Evolutionary conservation across 2,113 vertebrate species (phyloP), one percentile per base, ranked within the genome.

Genomic region (Natator depressus): DNA sequence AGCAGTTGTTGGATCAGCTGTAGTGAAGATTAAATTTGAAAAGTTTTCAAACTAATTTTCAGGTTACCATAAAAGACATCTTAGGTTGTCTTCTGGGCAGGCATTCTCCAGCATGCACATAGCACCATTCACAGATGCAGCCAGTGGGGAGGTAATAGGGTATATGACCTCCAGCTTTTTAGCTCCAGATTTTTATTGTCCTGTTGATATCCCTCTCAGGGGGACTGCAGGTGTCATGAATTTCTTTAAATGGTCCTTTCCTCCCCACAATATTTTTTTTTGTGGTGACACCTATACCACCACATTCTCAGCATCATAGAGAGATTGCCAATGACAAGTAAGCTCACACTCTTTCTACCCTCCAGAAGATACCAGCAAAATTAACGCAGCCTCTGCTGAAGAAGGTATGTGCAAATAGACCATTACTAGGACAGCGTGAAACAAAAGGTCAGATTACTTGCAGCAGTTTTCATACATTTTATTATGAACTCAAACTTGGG

Each of bases 101-200:
- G 47, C 47, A 86, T 0, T 1, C 35, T 35, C 47, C 1, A 0
- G 13, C 10, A 50, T 76, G 2, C 24, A 27, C 19, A n/a, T 0
- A 3, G 29, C 14, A 62, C 3, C 27, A 82, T 8, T 4, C 79
- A 6, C 1, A 65, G 46, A 24, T 54, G 13, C n/a, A 46, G 12
- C 46, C 49, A 31, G 19, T 17, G 57, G 54, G 19, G 3, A 13
- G 29, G 17, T 80, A 6, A 35, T 46, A 10, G 2, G 47, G 4
- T 50, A 11, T 53, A 82, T 29, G 12, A 51, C 80, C 42, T 72
- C 50, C 69, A 85, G 12, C 1, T 54, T 75, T 89, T 53, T 82
- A 29, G 4, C 49, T 81, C 50, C 38, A 25, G 72, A 5, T 25
- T 78, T 78, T 27, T 78, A 47, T 13, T 46, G 22, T 78, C 42